Conservation (phyloP, 2,113 vertebrate genomes). For the Xenopus tropicalis region UCB_Xtro_10.0 CM004443.2:63332001-63332500, state of each 20-base stretch:
- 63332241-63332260: not conserved
- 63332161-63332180: not conserved
- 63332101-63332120: no score
- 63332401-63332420: conserved; percentile 41
- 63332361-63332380: conserved; percentile 43
- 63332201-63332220: not conserved
- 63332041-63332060: no score
- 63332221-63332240: conserved; percentile 1
- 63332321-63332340: conserved; percentile 29
- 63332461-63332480: conserved; percentile 40
- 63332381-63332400: conserved; percentile 28
- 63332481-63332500: conserved; percentile 39
- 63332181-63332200: not conserved
- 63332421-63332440: conserved; percentile 39
- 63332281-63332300: conserved; percentile 45
- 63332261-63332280: conserved; percentile 32
- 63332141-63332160: not conserved
- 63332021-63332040: no score
- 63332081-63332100: no score
- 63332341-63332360: conserved; percentile 47
- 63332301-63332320: conserved; percentile 25
- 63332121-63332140: no score
- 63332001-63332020: no score
- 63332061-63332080: no score
- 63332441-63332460: conserved; percentile 36